These are phyloP conservation scores for Anableps anableps DNA, from an alignment of 2,797 vertebrate genomes.

Conservation along the genomic window DNA sequence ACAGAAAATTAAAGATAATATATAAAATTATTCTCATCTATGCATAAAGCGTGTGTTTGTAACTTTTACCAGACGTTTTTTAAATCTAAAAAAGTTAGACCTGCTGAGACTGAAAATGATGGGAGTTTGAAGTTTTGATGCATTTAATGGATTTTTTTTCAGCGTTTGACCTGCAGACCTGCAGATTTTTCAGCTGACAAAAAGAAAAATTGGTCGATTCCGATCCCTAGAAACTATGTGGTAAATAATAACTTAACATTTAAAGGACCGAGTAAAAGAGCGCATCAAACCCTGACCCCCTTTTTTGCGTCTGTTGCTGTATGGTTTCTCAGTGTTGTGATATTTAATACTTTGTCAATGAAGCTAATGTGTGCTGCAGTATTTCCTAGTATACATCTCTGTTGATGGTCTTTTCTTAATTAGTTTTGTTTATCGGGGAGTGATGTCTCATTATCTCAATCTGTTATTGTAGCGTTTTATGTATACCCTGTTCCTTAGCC, in stretches of 20 bases:
- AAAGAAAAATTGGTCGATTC: neutral
- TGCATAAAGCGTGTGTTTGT: neutral
- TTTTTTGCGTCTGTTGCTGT: constrained; percentile 86
- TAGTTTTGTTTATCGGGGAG: constrained; percentile 78
- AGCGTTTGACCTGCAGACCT: neutral
- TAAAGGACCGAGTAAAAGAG: constrained; percentile 82
- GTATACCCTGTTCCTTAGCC: constrained; percentile 93
- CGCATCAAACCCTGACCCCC: constrained; percentile 84
- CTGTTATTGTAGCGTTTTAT: constrained; percentile 92
- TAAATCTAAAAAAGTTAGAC: neutral
- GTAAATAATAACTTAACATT: constrained; percentile 38
- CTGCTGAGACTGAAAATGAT: constrained; percentile 4
- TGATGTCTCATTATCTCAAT: constrained; percentile 87
- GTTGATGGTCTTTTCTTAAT: constrained; percentile 78
- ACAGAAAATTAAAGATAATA: neutral
- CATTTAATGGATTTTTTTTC: neutral
- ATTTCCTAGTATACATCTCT: constrained; percentile 91
- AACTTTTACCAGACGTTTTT: neutral
- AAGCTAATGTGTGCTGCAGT: constrained; percentile 92
- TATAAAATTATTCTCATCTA: neutral
- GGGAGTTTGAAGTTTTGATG: neutral
- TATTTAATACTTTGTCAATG: constrained; percentile 92
- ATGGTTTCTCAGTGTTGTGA: constrained; percentile 90
- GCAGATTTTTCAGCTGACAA: neutral
- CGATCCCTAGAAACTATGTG: constrained; percentile 28